Evolutionary conservation across 1,140 invertebrate genomes (phyloP).

Genomic region (Caerostris darwini): DNA sequence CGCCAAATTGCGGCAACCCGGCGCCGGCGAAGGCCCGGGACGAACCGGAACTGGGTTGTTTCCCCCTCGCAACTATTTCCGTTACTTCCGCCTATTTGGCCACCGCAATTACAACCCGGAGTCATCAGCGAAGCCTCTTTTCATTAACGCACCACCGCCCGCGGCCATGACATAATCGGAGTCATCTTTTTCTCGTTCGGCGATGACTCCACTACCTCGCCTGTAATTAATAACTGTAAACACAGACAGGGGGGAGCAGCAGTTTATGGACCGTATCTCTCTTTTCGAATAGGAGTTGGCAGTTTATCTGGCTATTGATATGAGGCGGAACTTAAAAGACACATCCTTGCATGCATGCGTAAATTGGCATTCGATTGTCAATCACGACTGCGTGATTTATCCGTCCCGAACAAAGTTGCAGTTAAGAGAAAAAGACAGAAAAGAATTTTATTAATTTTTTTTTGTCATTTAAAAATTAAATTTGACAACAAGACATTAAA

Average conservation of each 20-base stretch:
- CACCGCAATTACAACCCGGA: conserved; percentile 57
- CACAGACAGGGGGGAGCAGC: conserved; percentile 6
- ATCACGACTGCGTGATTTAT: neutral
- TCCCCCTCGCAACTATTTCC: conserved; percentile 77
- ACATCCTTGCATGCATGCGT: neutral
- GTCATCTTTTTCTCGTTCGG: neutral
- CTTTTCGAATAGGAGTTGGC: neutral
- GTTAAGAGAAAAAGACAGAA: neutral
- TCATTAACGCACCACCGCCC: conserved; percentile 26
- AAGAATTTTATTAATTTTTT: too few relatives aligned
- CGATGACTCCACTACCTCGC: conserved; percentile 5
- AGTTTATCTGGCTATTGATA: neutral
- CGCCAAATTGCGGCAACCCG: conserved; percentile 44
- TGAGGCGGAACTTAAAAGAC: conserved; percentile 17
- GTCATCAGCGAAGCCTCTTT: conserved; percentile 14
- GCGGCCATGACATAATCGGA: conserved; percentile 11
- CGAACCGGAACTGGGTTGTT: conserved; percentile 74
- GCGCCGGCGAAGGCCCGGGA: neutral
- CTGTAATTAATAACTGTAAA: conserved; percentile 37
- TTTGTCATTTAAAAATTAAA: too few relatives aligned
- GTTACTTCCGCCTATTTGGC: conserved; percentile 76
- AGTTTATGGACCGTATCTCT: conserved; percentile 22
- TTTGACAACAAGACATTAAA: too few relatives aligned
- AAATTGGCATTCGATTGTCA: neutral
- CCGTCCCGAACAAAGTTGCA: neutral